A percentile compares a stretch with the other conserved stretches of the same genome.
These are phyloP conservation scores for Ligdia adustata DNA, from an alignment of 2,888 invertebrate genomes.

Conservation along the genomic window DNA sequence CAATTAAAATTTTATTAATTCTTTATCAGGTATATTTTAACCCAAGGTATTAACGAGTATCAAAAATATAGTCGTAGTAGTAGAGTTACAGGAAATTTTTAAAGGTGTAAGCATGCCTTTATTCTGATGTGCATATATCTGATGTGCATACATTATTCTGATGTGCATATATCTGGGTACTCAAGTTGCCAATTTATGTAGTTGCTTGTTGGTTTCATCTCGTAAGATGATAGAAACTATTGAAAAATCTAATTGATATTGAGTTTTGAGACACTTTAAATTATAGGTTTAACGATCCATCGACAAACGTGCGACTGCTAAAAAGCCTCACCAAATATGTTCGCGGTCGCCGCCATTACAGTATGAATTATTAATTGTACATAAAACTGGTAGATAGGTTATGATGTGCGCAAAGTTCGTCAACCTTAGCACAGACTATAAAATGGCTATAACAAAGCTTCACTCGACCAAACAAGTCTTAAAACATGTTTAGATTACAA, in stretches of 20 bases:
- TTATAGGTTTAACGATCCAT: constrained; percentile 35
- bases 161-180: too few species aligned
- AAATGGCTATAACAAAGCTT: constrained; percentile 23
- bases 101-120: too few species aligned
- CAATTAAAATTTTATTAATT: too few species aligned
- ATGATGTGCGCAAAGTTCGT: constrained; percentile 50
- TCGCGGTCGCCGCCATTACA: constrained; percentile 57
- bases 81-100: too few species aligned
- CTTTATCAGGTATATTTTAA: too few species aligned
- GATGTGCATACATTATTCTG: too few species aligned
- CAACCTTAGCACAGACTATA: constrained; percentile 48
- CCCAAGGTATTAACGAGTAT: too few species aligned
- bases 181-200: too few species aligned
- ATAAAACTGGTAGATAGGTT: constrained; percentile 55
- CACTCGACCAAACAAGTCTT: constrained; percentile 10
- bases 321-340: constrained; percentile 53
- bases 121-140: too few species aligned
- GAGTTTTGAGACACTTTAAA: constrained; percentile 25
- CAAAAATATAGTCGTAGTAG: too few species aligned
- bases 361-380: constrained; percentile 76
- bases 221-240: constrained; percentile 16
- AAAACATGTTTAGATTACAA: too few species aligned
- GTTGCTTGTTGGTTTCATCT: constrained; percentile 13
- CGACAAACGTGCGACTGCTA: constrained; percentile 38
- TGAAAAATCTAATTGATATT: constrained; percentile 19